Evolutionary conservation across 64 coral and sea anemone genomes (phyloP).

Genomic region (Acropora yongei): DNA sequence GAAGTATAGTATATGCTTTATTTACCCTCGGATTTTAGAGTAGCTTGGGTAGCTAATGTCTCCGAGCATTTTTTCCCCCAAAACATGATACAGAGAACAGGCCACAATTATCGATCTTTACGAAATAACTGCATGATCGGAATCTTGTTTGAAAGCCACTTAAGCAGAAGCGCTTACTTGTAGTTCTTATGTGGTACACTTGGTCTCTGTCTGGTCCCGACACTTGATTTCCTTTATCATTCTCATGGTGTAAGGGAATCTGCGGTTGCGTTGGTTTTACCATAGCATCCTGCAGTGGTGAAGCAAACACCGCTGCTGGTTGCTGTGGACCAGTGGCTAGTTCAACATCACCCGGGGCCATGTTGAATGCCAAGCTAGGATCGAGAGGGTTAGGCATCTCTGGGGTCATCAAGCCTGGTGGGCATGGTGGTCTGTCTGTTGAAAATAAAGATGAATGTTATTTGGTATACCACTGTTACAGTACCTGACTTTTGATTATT

Average conservation of each 20-base stretch:
- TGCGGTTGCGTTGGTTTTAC: slow-evolving; percentile 6
- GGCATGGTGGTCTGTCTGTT: slow-evolving; percentile 43
- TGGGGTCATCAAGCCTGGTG: not conserved
- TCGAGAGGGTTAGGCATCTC: not conserved
- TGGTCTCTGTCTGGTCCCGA: slow-evolving; percentile 55
- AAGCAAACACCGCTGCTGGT: not conserved
- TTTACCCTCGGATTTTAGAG: too few relatives aligned
- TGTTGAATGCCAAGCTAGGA: not conserved
- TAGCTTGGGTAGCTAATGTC: too few relatives aligned
- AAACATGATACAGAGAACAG: too few relatives aligned
- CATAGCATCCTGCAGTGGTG: not conserved
- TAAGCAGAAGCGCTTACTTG: slow-evolving; percentile 4
- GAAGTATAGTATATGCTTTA: too few relatives aligned
- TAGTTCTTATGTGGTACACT: slow-evolving; percentile 49
- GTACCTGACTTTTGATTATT: too few relatives aligned
- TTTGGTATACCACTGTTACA: too few relatives aligned
- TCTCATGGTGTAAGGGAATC: slow-evolving; percentile 9
- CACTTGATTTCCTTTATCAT: not conserved
- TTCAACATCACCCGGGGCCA: slow-evolving; percentile 10
- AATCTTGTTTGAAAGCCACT: too few relatives aligned
- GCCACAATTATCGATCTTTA: too few relatives aligned
- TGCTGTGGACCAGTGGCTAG: not conserved
- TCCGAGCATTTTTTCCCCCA: too few relatives aligned
- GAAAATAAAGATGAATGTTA: not conserved
- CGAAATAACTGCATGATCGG: too few relatives aligned